Conservation (phyloP, 2,888 invertebrate species). For the Elegia similella region DNA sequence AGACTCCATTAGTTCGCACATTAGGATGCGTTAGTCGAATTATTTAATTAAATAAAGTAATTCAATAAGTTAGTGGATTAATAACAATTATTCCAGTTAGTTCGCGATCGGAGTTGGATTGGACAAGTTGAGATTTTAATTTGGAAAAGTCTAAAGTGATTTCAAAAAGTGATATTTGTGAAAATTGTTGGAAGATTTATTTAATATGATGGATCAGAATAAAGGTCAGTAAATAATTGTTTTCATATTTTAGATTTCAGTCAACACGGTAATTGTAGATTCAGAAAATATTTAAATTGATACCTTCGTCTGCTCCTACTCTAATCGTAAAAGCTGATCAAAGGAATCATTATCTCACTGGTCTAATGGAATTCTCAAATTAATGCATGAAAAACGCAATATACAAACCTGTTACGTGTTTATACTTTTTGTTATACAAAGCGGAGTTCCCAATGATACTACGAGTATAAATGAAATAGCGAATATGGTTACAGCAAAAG, state of each 20-base stretch:
- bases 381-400: too few species aligned
- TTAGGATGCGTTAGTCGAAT: constrained; percentile 77
- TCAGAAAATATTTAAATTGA: too few species aligned
- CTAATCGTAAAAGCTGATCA: too few species aligned
- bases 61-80: constrained; percentile 77
- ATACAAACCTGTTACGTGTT: too few species aligned
- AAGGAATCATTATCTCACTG: too few species aligned
- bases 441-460: too few species aligned
- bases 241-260: neutral
- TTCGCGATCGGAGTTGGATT: constrained; percentile 51
- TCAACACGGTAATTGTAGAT: too few species aligned
- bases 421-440: too few species aligned
- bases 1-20: constrained; percentile 79
- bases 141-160: constrained; percentile 46
- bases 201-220: constrained; percentile 57
- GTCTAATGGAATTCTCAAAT: too few species aligned
- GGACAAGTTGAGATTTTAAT: constrained; percentile 48
- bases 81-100: constrained; percentile 62
- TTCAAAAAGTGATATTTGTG: constrained; percentile 1
- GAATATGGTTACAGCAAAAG: too few species aligned
- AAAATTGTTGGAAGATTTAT: constrained; percentile 16
- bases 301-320: too few species aligned
- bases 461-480: too few species aligned
- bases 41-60: constrained; percentile 79
- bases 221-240: constrained; percentile 54